A percentile compares a stretch with the other conserved stretches of the same genome.
Evolutionary conservation across 2,113 vertebrate species (phyloP).

Genomic region (Pogona vitticeps): DNA sequence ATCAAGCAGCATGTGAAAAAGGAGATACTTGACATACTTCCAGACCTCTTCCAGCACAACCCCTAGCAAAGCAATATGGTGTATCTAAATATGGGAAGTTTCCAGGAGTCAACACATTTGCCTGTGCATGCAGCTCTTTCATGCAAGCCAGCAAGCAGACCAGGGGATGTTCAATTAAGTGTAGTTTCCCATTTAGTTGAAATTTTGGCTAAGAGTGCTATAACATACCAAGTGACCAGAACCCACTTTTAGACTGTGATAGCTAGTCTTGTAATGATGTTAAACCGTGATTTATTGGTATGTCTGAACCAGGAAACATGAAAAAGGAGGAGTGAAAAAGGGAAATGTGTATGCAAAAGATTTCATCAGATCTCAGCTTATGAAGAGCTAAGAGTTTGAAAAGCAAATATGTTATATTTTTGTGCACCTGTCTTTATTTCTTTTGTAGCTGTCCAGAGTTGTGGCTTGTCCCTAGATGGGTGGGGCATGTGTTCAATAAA

Average conservation of each 20-base stretch:
- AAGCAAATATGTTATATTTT: not conserved
- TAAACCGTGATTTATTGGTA: not conserved
- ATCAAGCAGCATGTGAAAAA: too few species aligned
- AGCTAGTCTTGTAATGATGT: not conserved
- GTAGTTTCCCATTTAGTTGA: not conserved
- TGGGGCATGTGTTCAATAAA: too few species aligned
- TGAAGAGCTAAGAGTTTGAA: not conserved
- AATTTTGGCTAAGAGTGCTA: not conserved
- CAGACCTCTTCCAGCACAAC: not conserved
- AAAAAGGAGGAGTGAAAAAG: not conserved
- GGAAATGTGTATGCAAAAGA: not conserved
- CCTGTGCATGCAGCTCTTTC: not conserved
- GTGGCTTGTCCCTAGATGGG: too few species aligned
- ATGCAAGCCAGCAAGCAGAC: not conserved
- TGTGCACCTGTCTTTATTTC: not conserved
- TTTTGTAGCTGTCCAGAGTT: not conserved
- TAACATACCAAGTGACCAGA: not conserved
- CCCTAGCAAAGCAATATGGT: too few species aligned
- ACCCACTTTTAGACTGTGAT: not conserved
- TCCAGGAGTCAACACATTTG: too few species aligned
- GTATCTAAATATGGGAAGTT: too few species aligned
- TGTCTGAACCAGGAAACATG: not conserved
- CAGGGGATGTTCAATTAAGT: not conserved
- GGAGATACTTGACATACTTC: too few species aligned
- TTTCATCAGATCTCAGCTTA: not conserved